phyloP scores from a whole-genome alignment of 1,140 invertebrate genomes.

The Dolichoris vasculosae region DNA sequence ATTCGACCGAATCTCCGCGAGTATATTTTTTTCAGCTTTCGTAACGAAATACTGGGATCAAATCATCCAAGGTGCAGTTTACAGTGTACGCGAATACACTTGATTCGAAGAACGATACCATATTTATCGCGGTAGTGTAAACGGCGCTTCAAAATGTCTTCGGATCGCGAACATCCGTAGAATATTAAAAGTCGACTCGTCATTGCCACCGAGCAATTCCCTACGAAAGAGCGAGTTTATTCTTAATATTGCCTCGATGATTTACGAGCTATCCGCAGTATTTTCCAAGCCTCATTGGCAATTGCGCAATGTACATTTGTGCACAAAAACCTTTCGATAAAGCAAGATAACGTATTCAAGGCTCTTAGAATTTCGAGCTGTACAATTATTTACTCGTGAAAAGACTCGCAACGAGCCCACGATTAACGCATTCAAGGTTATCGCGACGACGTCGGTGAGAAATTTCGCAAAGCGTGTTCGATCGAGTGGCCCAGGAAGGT shows the following conservation, averaged over 20 bases:
- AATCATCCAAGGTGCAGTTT: too few relatives aligned
- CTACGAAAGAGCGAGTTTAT: background rate
- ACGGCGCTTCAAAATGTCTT: background rate
- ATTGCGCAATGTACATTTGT: background rate
- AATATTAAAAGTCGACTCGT: constrained; percentile 16
- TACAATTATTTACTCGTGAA: background rate
- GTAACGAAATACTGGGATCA: background rate
- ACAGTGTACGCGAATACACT: background rate
- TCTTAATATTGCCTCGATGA: constrained; percentile 1
- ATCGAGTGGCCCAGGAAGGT: too few relatives aligned
- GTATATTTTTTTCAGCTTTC: background rate
- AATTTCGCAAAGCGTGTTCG: too few relatives aligned
- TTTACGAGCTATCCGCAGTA: background rate
- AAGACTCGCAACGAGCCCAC: too few relatives aligned
- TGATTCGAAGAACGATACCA: background rate
- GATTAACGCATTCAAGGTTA: background rate
- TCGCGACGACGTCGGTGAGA: too few relatives aligned
- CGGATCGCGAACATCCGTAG: constrained; percentile 4
- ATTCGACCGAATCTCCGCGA: background rate
- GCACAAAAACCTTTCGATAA: background rate
- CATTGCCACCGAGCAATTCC: background rate
- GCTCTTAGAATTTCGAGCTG: background rate
- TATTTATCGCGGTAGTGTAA: background rate
- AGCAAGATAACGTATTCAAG: background rate
- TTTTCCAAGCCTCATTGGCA: background rate